Evolutionary conservation across 2,888 invertebrate genomes (phyloP).

Genomic region (Epistrophe eligans): DNA sequence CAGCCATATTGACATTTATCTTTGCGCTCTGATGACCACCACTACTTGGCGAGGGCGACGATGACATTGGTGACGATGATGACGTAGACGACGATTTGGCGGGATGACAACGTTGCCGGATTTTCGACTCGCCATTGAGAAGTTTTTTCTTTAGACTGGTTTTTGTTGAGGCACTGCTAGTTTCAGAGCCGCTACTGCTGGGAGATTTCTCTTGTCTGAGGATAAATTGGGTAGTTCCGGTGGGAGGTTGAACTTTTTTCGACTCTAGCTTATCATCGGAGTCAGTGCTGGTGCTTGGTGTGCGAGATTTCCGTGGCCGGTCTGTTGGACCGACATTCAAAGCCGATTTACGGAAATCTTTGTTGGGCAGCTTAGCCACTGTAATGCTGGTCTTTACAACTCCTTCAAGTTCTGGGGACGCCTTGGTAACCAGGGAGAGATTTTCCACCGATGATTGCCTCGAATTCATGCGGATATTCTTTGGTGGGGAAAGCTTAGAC

Average conservation of each 20-base stretch:
- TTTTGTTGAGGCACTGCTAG: slow-evolving; percentile 84
- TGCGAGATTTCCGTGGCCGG: slow-evolving; percentile 82
- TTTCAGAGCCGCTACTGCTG: slow-evolving; percentile 84
- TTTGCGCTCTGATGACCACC: slow-evolving; percentile 83
- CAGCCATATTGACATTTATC: slow-evolving; percentile 80
- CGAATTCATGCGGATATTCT: slow-evolving; percentile 79
- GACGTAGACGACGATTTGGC: slow-evolving; percentile 63
- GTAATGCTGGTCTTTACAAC: slow-evolving; percentile 83
- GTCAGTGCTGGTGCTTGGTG: slow-evolving; percentile 83
- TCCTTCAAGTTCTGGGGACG: slow-evolving; percentile 81
- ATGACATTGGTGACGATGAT: slow-evolving; percentile 78
- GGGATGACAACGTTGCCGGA: slow-evolving; percentile 78
- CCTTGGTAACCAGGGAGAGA: slow-evolving; percentile 74
- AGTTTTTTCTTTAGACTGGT: slow-evolving; percentile 67
- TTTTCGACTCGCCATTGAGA: slow-evolving; percentile 84
- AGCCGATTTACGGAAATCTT: slow-evolving; percentile 90
- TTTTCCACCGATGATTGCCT: slow-evolving; percentile 82
- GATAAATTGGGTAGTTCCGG: slow-evolving; percentile 74
- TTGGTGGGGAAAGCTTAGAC: slow-evolving; percentile 81
- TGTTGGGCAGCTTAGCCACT: slow-evolving; percentile 85
- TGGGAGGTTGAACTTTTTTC: slow-evolving; percentile 60
- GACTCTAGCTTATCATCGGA: slow-evolving; percentile 79
- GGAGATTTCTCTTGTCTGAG: slow-evolving; percentile 83
- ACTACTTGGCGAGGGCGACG: slow-evolving; percentile 85
- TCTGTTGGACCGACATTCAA: slow-evolving; percentile 87